phyloP scores from a whole-genome alignment of 2,888 invertebrate species.

The Macrosiphum euphorbiae region DNA sequence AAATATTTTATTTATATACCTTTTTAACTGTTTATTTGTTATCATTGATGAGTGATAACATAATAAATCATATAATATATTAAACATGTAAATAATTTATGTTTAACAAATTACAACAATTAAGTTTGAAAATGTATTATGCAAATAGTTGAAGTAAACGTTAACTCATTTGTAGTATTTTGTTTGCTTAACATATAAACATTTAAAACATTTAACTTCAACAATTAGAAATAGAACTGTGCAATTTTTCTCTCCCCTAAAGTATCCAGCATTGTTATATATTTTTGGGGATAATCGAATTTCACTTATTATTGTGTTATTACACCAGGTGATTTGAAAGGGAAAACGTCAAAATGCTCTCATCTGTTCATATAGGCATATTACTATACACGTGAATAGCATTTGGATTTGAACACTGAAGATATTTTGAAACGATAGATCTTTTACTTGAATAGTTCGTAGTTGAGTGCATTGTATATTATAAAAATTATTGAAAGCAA shows the following conservation, averaged over 20 bases:
- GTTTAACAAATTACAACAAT: not conserved
- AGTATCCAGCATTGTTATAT: not conserved
- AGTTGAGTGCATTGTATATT: not conserved
- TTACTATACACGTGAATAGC: not conserved
- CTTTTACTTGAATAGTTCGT: not conserved
- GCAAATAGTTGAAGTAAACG: not conserved
- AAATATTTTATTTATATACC: not conserved
- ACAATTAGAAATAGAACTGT: constrained; percentile 29
- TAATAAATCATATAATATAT: not conserved
- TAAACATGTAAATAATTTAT: not conserved
- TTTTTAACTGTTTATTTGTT: not conserved
- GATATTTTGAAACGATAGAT: constrained; percentile 24
- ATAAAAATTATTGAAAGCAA: not conserved
- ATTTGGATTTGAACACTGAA: not conserved
- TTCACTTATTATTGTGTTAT: constrained; percentile 60
- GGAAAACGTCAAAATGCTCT: constrained; percentile 51
- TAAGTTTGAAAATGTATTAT: no score
- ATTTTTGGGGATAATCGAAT: constrained; percentile 55
- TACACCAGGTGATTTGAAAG: constrained; percentile 56
- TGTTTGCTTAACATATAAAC: not conserved
- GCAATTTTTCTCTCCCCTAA: not conserved
- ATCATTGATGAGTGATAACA: not conserved
- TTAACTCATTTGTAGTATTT: not conserved
- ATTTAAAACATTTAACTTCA: not conserved
- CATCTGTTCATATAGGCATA: constrained; percentile 15